A percentile compares a stretch with the other conserved stretches of the same genome.
These are phyloP conservation scores for Trinorchestia longiramus DNA, from an alignment of 1,140 invertebrate genomes.

Conservation along the genomic window DNA sequence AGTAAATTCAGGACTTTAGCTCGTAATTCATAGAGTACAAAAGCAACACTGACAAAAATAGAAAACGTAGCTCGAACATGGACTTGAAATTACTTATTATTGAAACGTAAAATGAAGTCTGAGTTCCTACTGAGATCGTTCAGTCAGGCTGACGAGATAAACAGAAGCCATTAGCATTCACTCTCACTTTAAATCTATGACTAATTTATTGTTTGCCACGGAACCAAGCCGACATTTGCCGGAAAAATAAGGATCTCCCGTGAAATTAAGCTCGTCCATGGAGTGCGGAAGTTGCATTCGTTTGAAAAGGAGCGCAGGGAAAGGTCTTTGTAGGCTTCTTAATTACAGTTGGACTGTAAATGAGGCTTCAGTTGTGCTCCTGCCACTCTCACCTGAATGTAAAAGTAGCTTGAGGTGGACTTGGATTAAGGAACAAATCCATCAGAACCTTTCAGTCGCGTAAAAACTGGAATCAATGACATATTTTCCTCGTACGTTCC, in stretches of 20 bases:
- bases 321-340: slow-evolving; percentile 48
- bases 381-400: slow-evolving; percentile 6
- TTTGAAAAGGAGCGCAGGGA: neutral
- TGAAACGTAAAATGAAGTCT: neutral
- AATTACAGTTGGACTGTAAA: neutral
- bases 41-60: neutral
- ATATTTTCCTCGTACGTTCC: neutral
- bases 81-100: neutral
- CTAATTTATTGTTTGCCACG: neutral
- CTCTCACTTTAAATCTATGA: neutral
- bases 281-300: slow-evolving; percentile 5
- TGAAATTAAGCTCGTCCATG: slow-evolving; percentile 10
- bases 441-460: neutral
- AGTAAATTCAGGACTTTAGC: neutral
- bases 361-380: neutral
- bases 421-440: neutral
- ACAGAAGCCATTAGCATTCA: neutral
- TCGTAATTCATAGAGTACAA: neutral
- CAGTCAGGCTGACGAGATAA: neutral
- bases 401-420: neutral
- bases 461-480: neutral
- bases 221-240: neutral
- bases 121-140: neutral
- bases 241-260: neutral
- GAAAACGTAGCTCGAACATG: neutral